Percentiles rank a stretch among this genome's conserved stretches.
Evolutionary conservation across 2,888 invertebrate genomes (phyloP).

Genomic region (Nymphalis polychloros): DNA sequence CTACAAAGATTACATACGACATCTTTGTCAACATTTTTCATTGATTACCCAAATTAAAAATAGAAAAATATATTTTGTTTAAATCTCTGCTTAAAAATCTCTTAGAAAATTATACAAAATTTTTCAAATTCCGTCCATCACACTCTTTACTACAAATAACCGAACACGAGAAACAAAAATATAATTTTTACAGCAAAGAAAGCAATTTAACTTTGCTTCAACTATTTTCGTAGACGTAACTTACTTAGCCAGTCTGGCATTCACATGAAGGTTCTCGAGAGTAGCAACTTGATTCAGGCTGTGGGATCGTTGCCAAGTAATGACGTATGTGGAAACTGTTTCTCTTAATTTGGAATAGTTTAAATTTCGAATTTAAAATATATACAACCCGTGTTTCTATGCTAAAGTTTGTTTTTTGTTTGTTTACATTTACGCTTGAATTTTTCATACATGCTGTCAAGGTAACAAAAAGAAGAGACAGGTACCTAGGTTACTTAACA

Average conservation of each 20-base stretch:
- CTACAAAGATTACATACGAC: no score
- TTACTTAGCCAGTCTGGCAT: constrained; percentile 17
- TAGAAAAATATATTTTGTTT: no score
- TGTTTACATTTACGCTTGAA: no score
- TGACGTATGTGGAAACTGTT: constrained; percentile 24
- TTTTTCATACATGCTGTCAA: no score
- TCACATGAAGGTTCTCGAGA: constrained; percentile 21
- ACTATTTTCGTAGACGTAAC: constrained; percentile 20
- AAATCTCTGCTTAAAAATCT: no score
- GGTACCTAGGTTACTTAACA: no score
- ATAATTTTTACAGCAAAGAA: not conserved
- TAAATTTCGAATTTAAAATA: not conserved
- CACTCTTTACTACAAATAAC: not conserved
- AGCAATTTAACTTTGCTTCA: constrained; percentile 9
- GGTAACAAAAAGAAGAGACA: no score
- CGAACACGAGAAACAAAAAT: not conserved
- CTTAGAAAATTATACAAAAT: no score
- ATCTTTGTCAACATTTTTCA: no score
- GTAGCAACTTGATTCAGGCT: constrained; percentile 18
- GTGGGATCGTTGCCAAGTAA: constrained; percentile 29
- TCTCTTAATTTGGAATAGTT: constrained; percentile 2
- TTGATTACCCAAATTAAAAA: no score
- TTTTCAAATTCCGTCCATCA: not conserved
- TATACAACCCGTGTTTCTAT: not conserved
- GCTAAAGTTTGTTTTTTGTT: not conserved